Conservation (phyloP, 2,113 vertebrate genomes). For the Cinclus cinclus region DNA sequence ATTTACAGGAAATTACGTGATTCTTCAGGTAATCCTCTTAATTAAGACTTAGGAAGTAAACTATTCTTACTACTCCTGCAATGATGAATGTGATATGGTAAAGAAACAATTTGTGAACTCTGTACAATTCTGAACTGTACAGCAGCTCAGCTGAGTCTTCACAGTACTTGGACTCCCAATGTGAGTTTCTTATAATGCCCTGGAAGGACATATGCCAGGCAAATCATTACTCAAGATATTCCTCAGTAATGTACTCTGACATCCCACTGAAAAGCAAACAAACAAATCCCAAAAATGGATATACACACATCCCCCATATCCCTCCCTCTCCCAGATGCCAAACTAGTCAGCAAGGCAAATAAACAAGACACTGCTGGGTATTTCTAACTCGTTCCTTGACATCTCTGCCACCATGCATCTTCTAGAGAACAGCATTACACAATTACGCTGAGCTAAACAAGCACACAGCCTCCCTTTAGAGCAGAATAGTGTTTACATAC, state of each 20-base stretch:
- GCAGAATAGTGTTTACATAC: background rate
- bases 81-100: background rate
- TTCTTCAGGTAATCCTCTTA: background rate
- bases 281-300: fast-evolving
- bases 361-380: background rate
- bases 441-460: background rate
- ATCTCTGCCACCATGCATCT: background rate
- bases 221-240: background rate
- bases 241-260: background rate
- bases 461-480: background rate
- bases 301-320: too few species aligned
- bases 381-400: background rate
- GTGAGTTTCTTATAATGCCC: background rate
- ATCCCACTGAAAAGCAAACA: background rate
- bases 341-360: background rate
- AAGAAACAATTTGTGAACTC: background rate
- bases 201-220: background rate
- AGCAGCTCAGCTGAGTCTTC: background rate
- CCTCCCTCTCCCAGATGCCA: background rate
- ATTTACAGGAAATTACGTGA: background rate
- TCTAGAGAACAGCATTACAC: background rate
- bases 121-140: background rate
- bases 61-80: background rate
- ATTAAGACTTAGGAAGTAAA: background rate
- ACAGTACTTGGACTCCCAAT: background rate